Base-by-base conservation (phyloP, 2,797 vertebrate species). In the Astyanax mexicanus region DNA sequence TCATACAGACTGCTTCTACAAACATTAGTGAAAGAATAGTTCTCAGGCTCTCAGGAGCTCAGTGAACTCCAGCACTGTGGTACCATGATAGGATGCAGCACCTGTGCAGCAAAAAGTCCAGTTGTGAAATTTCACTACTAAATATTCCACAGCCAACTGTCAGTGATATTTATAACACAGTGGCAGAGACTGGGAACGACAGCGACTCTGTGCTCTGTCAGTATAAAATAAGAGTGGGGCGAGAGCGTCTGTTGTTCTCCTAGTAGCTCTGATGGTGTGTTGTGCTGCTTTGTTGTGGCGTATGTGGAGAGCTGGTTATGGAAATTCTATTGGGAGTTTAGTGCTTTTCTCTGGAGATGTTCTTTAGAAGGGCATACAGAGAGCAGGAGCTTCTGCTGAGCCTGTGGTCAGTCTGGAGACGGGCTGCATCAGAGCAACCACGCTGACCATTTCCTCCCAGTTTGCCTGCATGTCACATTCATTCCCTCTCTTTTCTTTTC, bases 381-480 rank as follows among this genome's bases (percentile, higher is more conserved):
- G 52, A 15, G 25, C 52, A 11, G 52, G 21, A 12, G 11, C 21
- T 54, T 12, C 52, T 19, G 17, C 27, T 58, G 7, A 37, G 57
- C 6, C 57, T 60, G 57, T n/a, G 32, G 57, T 60, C 57, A 60
- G 57, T n/a, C 57, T 35, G 27, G 57, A 19, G 17, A 6, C 27
- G 17, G 13, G 6, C 65, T 25, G 17, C 19, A 69, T 68, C 65
- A 58, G 40, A 68, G 32, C 49, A 71, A 21, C 60, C 61, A 49
- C 60, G 35, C 81, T 77, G 79, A 77, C 51, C 49, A 58, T 62
- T 51, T 54, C 23, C 47, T 23, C 54, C 54, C 47, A 42, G 32
- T 12, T 44, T 64, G 45, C 51, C 62, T 27, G 5, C 27, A 7
- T 21, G 23, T 47, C 8, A 35, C 65, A 49, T 67, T 72, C 67